Conservation (phyloP, 30 jellyfish, hydroid and myxozoan genomes). For the Sanderia malayensis region DNA sequence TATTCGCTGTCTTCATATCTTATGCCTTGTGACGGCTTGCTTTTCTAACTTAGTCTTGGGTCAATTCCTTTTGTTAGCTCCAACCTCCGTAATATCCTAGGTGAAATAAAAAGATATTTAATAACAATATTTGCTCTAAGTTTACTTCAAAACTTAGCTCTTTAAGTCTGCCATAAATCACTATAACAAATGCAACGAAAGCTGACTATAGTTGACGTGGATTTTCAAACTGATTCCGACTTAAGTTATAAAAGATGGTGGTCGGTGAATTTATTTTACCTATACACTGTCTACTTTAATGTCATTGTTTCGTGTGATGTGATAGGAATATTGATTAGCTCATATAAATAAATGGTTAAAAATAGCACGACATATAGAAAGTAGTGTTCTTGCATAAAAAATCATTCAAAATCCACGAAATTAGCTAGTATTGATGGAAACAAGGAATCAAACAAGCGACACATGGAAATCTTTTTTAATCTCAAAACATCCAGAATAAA, state of each 20-base stretch:
- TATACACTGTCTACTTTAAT: constrained; percentile 18
- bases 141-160: constrained; percentile 57
- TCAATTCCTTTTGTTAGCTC: constrained; percentile 42
- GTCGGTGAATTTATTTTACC: constrained; percentile 32
- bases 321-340: not conserved
- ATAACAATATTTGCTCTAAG: constrained; percentile 52
- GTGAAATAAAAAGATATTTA: constrained; percentile 57
- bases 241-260: constrained; percentile 34
- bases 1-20: not conserved
- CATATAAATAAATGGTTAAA: not conserved
- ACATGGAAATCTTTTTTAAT: too few species aligned
- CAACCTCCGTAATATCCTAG: constrained; percentile 55
- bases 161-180: constrained; percentile 46
- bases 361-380: not conserved
- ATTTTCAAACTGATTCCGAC: constrained; percentile 28
- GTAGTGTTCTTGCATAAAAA: too few species aligned
- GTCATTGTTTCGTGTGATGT: not conserved
- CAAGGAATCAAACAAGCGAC: too few species aligned
- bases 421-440: too few species aligned
- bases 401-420: too few species aligned
- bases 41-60: constrained; percentile 35
- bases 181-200: constrained; percentile 25
- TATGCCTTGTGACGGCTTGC: constrained; percentile 22
- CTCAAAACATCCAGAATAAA: too few species aligned
- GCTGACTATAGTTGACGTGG: constrained; percentile 29